These are phyloP conservation scores for Lepisosteus osseus DNA, from an alignment of 2,113 vertebrate genomes.

Conservation along the genomic window DNA sequence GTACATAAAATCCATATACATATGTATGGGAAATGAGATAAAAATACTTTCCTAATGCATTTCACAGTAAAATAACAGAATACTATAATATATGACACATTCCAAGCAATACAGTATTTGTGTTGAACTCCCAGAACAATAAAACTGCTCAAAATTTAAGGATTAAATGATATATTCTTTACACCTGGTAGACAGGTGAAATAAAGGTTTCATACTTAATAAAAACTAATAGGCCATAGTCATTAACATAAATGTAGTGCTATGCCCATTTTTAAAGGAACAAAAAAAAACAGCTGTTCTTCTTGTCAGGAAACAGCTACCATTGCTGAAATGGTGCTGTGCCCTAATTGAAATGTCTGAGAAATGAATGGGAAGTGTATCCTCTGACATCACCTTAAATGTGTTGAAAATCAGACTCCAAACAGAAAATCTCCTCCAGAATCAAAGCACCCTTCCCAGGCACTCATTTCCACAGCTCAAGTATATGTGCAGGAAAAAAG, in stretches of 20 bases:
- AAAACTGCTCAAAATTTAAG: neutral
- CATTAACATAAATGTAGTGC: neutral
- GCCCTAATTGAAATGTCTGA: neutral
- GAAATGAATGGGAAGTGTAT: constrained; percentile 8
- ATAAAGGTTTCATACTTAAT: neutral
- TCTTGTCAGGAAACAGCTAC: neutral
- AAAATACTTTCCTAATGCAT: no score
- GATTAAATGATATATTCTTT: neutral
- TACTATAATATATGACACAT: no score
- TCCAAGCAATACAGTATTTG: no score
- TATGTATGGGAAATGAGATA: no score
- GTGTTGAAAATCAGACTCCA: neutral
- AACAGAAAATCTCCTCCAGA: neutral
- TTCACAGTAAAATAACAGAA: no score
- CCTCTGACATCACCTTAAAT: neutral
- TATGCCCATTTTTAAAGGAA: neutral
- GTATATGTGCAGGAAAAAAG: neutral
- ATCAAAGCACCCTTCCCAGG: neutral
- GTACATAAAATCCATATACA: no score
- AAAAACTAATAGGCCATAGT: neutral
- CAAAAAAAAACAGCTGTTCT: constrained; percentile 9
- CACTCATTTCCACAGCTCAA: neutral
- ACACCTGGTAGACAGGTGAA: neutral
- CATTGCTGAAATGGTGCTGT: constrained; percentile 14
- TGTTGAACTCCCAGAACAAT: no score